Base-by-base conservation (phyloP, 2,888 invertebrate species). In the Periphyllus acericola region DNA sequence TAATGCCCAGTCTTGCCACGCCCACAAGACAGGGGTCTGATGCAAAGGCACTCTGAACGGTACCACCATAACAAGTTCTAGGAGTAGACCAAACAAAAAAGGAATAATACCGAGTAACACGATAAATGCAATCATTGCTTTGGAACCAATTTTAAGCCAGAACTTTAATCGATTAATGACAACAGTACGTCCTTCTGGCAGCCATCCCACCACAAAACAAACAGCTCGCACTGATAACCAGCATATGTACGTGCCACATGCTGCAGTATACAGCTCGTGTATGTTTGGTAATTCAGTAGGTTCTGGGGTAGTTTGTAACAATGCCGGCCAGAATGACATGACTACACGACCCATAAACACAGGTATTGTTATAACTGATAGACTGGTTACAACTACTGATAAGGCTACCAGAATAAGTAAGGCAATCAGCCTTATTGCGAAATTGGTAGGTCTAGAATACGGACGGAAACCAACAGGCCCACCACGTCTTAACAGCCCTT, bases 1-100 rank as follows among this genome's bases (percentile, higher is more conserved):
- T 46, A 99, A 93, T 0, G 99, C 99, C 99, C 99, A 99, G 92
- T 99, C 98, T 92, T 99, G 96, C 96, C 96, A 96, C 82, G 96
- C 94, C 91, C 96, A 97, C 88, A 96, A 93, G 60, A 96, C 95
- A 0, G 96, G 99, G 14, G 97, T 97, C 92, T 98, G 97, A 90
- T 96, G 95, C 6, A 98, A 93, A 0, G 98, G 97, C 40, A 99
- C 98, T 19, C 99, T 93, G 36, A 99, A 92, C 0, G 99, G 99
- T 29, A 98, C 96, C 32, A 99, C 96, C 34, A 97, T 93, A 6
- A 97, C 96, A 91, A 98, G 93, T 91, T 99, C 99, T 89, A 99
- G 94, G 83, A 98, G 93, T 89, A 99, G 92, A 0, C 99, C 99
- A 91, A 98, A 96, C 90, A 99, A 93, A 86, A 98, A 93, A 0